Evolutionary conservation across 2,113 vertebrate species (phyloP).

Genomic region (Pollachius pollachius): DNA sequence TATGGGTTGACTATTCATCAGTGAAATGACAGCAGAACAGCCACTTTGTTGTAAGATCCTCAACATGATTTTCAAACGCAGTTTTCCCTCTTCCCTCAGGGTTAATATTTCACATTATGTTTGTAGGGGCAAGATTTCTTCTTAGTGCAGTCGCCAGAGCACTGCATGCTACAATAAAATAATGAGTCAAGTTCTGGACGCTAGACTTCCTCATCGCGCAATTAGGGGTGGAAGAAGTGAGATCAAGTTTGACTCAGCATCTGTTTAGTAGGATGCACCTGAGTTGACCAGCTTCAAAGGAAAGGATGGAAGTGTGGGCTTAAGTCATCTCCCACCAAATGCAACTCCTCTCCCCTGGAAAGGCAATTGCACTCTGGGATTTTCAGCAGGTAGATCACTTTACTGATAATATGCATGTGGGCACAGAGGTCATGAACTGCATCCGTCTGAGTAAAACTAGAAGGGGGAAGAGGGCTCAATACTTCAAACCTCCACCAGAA

Average conservation of each 20-base stretch:
- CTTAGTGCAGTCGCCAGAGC: too few species aligned
- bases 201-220: slow-evolving; percentile 4
- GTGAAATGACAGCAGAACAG: slow-evolving; percentile 17
- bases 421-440: not conserved
- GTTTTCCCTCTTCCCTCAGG: slow-evolving; percentile 9
- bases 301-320: not conserved
- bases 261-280: not conserved
- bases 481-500: not conserved
- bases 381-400: not conserved
- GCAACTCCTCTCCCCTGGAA: slow-evolving; percentile 8
- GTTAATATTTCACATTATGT: slow-evolving; percentile 10
- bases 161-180: too few species aligned
- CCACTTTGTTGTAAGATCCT: slow-evolving; percentile 16
- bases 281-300: slow-evolving; percentile 2
- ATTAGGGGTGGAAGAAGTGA: not conserved
- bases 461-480: slow-evolving; percentile 16
- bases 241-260: not conserved
- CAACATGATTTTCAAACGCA: slow-evolving; percentile 25
- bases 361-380: slow-evolving; percentile 9
- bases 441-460: not conserved
- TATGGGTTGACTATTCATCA: too few species aligned
- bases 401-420: not conserved
- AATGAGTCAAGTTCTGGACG: too few species aligned
- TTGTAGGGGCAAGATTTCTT: too few species aligned
- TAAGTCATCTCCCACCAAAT: slow-evolving; percentile 23